Evolutionary conservation across 2,113 vertebrate genomes (phyloP).

Genomic region (Nycticebus coucang): DNA sequence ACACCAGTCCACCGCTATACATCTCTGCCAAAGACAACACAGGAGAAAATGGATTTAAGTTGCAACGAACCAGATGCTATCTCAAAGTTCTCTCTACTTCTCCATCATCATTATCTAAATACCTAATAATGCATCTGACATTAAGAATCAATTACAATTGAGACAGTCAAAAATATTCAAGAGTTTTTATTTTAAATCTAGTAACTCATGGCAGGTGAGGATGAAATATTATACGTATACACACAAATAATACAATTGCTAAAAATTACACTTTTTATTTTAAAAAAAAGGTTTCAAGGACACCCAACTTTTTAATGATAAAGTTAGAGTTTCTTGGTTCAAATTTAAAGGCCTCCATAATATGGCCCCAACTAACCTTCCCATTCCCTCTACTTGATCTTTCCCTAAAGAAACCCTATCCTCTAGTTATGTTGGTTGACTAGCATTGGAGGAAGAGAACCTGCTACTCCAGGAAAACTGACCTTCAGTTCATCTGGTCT

Average conservation of each 20-base stretch:
- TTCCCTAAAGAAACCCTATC: neutral
- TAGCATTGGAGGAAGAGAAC: neutral
- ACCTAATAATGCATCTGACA: neutral
- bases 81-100: neutral
- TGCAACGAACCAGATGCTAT: neutral
- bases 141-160: neutral
- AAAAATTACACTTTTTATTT: neutral
- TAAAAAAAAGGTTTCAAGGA: neutral
- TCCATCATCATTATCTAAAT: neutral
- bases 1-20: neutral
- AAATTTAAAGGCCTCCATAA: neutral
- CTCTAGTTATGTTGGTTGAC: neutral
- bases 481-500: neutral
- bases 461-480: neutral
- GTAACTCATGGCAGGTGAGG: neutral
- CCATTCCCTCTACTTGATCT: fast-evolving
- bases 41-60: neutral
- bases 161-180: neutral
- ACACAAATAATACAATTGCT: neutral
- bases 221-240: neutral
- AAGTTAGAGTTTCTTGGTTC: neutral
- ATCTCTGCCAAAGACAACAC: neutral
- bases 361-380: neutral
- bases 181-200: neutral
- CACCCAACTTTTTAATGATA: neutral